A percentile compares a stretch with the other conserved stretches of the same genome.
Evolutionary conservation across 2,888 invertebrate species (phyloP).

Genomic region (Serripes groenlandicus): DNA sequence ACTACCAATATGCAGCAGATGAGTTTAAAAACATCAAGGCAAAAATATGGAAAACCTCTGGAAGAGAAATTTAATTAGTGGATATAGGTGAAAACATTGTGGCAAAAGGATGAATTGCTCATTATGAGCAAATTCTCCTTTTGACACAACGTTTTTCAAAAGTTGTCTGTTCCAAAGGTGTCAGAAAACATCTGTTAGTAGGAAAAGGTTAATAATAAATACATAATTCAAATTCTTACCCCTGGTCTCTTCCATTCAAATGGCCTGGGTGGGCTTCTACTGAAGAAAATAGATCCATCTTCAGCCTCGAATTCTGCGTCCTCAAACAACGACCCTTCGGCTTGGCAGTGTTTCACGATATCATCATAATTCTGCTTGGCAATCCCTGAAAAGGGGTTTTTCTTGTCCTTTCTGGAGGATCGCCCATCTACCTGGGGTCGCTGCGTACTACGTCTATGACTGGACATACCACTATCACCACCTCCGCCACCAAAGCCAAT

Average conservation of each 20-base stretch:
- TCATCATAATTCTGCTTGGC: slow-evolving; percentile 95
- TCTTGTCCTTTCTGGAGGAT: slow-evolving; percentile 66
- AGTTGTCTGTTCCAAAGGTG: too few relatives aligned
- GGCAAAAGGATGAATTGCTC: too few relatives aligned
- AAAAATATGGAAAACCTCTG: not conserved
- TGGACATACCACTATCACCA: not conserved
- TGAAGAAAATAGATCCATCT: slow-evolving; percentile 94
- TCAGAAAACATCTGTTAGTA: too few relatives aligned
- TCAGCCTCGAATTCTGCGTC: slow-evolving; percentile 95
- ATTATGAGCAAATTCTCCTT: too few relatives aligned
- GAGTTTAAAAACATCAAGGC: too few relatives aligned
- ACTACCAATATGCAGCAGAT: too few relatives aligned
- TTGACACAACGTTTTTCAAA: too few relatives aligned
- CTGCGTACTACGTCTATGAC: slow-evolving; percentile 24
- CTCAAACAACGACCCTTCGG: slow-evolving; percentile 93
- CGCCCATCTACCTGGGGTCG: slow-evolving; percentile 67
- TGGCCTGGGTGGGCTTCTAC: slow-evolving; percentile 92
- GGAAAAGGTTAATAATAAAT: too few relatives aligned
- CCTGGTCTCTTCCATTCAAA: slow-evolving; percentile 97
- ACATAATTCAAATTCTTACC: too few relatives aligned
- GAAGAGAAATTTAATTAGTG: not conserved
- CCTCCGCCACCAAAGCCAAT: slow-evolving; percentile 56
- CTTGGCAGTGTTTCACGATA: slow-evolving; percentile 92
- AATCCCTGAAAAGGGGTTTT: slow-evolving; percentile 76
- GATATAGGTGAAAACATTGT: slow-evolving; percentile 28